These are phyloP conservation scores for Drosophila meridionalis DNA, from an alignment of 2,888 invertebrate species.

Conservation along the genomic window DNA sequence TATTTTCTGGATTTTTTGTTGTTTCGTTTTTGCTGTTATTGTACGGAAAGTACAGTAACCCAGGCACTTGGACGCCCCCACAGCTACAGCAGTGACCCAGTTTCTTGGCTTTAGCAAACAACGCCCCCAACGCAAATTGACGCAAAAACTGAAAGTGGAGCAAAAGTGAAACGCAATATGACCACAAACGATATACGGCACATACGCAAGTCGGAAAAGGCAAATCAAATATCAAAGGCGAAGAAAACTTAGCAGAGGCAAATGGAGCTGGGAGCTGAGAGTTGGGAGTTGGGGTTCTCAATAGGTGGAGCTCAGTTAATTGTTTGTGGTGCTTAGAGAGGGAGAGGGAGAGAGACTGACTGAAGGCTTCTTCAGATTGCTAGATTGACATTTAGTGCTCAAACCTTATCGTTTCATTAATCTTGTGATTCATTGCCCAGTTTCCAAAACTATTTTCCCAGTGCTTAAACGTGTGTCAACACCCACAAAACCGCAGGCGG, in stretches of 20 bases:
- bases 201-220: slow-evolving; percentile 51
- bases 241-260: slow-evolving; percentile 47
- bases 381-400: slow-evolving; percentile 66
- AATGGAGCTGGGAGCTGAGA: slow-evolving; percentile 6
- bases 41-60: slow-evolving; percentile 64
- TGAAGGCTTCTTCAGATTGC: slow-evolving; percentile 61
- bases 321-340: slow-evolving; percentile 48
- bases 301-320: slow-evolving; percentile 54
- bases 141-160: slow-evolving; percentile 73
- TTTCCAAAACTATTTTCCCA: slow-evolving; percentile 20
- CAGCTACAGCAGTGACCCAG: slow-evolving; percentile 67
- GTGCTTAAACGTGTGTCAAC: slow-evolving; percentile 75
- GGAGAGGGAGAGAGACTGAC: neutral
- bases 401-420: slow-evolving; percentile 62
- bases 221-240: slow-evolving; percentile 82
- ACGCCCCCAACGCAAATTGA: slow-evolving; percentile 66
- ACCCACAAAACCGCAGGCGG: slow-evolving; percentile 81
- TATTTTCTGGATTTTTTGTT: slow-evolving; percentile 40
- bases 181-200: slow-evolving; percentile 61
- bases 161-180: slow-evolving; percentile 84
- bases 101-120: slow-evolving; percentile 64
- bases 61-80: slow-evolving; percentile 39
- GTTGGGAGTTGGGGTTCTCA: slow-evolving; percentile 11
- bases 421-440: slow-evolving; percentile 65
- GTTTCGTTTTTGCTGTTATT: neutral